Conservation (phyloP, 2,888 invertebrate species). For the Lomographa bimaculata region DNA sequence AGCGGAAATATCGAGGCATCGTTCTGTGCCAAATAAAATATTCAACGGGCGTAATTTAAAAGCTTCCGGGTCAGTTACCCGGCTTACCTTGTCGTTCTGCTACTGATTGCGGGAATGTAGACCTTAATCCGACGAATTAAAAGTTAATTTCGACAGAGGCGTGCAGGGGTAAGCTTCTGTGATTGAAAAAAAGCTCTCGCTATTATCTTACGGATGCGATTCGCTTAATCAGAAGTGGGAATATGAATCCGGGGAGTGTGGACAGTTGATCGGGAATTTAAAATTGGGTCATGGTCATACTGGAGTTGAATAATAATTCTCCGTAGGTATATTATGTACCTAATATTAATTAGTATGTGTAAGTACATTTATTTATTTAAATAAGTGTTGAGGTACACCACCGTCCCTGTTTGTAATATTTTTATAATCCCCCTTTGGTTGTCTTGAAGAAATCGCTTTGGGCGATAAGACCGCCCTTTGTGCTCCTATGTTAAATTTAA, state of each 20-base stretch:
- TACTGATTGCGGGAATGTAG: slow-evolving; percentile 45
- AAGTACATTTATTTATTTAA: too few species aligned
- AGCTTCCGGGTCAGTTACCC: slow-evolving; percentile 63
- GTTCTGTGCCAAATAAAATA: slow-evolving; percentile 62
- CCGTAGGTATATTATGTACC: too few species aligned
- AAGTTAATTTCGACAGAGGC: slow-evolving; percentile 30
- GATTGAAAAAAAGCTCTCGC: slow-evolving; percentile 31
- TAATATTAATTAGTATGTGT: too few species aligned
- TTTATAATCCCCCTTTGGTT: too few species aligned
- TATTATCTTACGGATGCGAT: slow-evolving; percentile 28
- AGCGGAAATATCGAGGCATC: slow-evolving; percentile 50
- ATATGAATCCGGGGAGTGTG: slow-evolving; percentile 2
- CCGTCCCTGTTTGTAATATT: too few species aligned
- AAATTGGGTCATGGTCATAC: too few species aligned
- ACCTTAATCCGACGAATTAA: slow-evolving; percentile 43
- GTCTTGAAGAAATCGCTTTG: too few species aligned
- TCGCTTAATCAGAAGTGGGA: slow-evolving; percentile 15
- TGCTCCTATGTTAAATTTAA: too few species aligned
- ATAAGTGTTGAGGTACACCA: too few species aligned
- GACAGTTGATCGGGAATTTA: background rate
- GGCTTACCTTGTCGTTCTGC: slow-evolving; percentile 50
- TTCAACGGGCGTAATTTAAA: slow-evolving; percentile 65
- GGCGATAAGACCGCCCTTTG: too few species aligned
- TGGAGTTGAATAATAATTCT: too few species aligned
- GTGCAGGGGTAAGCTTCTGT: slow-evolving; percentile 25